Base-by-base conservation (phyloP, 2,797 vertebrate genomes). In the Arnoldichthys spilopterus region DNA sequence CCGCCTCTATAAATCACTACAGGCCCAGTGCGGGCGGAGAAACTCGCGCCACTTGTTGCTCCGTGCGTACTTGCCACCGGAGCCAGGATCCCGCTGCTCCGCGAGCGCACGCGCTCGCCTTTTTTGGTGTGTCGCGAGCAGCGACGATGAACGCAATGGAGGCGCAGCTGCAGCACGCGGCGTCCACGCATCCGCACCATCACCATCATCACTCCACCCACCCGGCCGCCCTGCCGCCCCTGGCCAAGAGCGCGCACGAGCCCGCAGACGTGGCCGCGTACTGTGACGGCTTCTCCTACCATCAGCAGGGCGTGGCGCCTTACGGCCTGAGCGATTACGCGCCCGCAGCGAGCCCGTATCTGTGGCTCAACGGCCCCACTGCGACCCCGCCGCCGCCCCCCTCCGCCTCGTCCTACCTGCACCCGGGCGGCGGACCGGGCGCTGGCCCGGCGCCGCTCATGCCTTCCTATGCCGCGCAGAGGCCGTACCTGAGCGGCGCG, bases 211-310 rank as follows among this genome's bases (percentile, higher is more conserved):
- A 83, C 84, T 51, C 82, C 88, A 90, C 78, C 90, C 93, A 20
- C 87, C 91, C 82, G 90, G 90, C 84, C 92, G 88, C 88, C 91
- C 94, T 93, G 81, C 91, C 92, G 51, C 84, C 80, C 56, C 77
- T 85, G 30, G 86, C 92, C 40, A 96, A 95, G 90, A 93, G 91
- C 85, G 90, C 92, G 4, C 95, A 93, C 85, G 93, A 96, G 85
- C 88, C 92, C 78, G 81, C 94, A 78, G 95, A 96, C 85, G 97
- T 97, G 97, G 93, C 96, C 0, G 95, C 95, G 5, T 98, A 98
- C 85, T 97, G 96, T 91, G 96, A 98, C 85, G 95, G 95, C 91
- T 94, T 97, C 87, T 93, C 94, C 83, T 97, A 94, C 79, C 93
- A 95, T 73, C 94, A 95, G 86, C 92, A 94, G 85, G 20, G 63